A percentile compares a stretch with the other conserved stretches of the same genome.
phyloP scores from a whole-genome alignment of 2,888 invertebrate species.

The Drosophila infuscata region DNA sequence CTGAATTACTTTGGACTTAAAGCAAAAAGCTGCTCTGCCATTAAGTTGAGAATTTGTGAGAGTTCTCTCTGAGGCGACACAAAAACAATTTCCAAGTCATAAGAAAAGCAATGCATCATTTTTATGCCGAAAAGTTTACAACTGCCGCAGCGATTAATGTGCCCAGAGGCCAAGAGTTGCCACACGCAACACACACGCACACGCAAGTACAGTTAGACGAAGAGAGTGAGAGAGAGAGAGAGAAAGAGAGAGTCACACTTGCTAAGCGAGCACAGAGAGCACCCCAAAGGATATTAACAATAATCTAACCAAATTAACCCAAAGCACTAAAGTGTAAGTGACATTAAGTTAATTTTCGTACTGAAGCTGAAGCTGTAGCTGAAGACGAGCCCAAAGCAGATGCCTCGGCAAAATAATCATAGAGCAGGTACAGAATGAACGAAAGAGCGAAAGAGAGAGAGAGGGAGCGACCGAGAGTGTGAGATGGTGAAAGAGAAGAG shows the following conservation, averaged over 20 bases:
- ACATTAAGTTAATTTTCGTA: conserved; percentile 83
- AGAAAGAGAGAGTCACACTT: conserved; percentile 8
- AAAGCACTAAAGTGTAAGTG: conserved; percentile 84
- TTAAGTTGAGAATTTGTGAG: conserved; percentile 14
- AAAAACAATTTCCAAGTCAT: conserved; percentile 63
- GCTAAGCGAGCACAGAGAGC: conserved; percentile 49
- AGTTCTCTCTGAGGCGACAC: conserved; percentile 23
- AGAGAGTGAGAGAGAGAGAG: not conserved
- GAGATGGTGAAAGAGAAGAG: conserved; percentile 1
- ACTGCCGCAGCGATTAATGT: conserved; percentile 65
- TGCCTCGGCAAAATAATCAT: conserved; percentile 49
- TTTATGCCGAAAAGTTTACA: conserved; percentile 72
- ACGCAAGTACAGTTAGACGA: not conserved
- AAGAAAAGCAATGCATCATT: conserved; percentile 70
- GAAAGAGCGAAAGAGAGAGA: conserved; percentile 4
- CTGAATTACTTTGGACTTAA: too few relatives aligned
- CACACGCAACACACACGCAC: conserved; percentile 13
- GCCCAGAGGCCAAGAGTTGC: conserved; percentile 42
- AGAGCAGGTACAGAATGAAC: conserved; percentile 22
- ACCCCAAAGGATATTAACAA: conserved; percentile 83
- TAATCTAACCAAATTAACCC: conserved; percentile 84
- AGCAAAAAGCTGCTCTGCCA: not conserved
- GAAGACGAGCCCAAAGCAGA: conserved; percentile 53
- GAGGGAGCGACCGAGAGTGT: not conserved
- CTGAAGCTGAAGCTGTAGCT: conserved; percentile 41